phyloP scores from a whole-genome alignment of 2,113 vertebrate genomes.

The Misgurnus anguillicaudatus region DNA sequence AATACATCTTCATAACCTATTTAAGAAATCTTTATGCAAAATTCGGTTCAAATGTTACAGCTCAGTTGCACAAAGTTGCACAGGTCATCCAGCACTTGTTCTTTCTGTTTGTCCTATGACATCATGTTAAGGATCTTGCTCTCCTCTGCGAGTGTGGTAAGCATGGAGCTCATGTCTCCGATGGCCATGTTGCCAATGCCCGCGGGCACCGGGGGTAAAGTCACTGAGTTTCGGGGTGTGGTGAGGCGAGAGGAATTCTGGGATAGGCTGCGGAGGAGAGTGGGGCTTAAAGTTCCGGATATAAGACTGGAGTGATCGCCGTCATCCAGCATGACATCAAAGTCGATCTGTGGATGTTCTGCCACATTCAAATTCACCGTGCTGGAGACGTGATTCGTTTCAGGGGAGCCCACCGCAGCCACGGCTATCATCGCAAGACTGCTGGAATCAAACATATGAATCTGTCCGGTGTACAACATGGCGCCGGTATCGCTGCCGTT shows the following conservation, averaged over 20 bases:
- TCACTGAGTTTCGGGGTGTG: slow-evolving; percentile 82
- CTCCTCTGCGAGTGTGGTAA: slow-evolving; percentile 89
- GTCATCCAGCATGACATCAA: slow-evolving; percentile 87
- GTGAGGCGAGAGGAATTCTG: slow-evolving; percentile 88
- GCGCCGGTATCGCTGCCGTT: slow-evolving; percentile 64
- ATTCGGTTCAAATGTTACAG: slow-evolving; percentile 9
- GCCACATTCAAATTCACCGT: slow-evolving; percentile 78
- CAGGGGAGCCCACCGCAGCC: slow-evolving; percentile 77
- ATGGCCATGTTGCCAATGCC: slow-evolving; percentile 92
- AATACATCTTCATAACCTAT: slow-evolving; percentile 35
- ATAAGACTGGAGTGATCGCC: slow-evolving; percentile 87
- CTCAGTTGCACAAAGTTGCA: background rate
- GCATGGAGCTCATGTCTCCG: slow-evolving; percentile 92
- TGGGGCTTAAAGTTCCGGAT: slow-evolving; percentile 87
- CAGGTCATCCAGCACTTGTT: background rate
- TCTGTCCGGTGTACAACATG: slow-evolving; percentile 86
- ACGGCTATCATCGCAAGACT: slow-evolving; percentile 64
- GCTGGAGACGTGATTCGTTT: slow-evolving; percentile 79
- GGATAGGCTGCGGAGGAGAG: slow-evolving; percentile 85
- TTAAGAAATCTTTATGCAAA: slow-evolving; percentile 21
- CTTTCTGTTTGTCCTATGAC: slow-evolving; percentile 69
- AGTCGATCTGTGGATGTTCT: slow-evolving; percentile 82
- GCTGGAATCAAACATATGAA: slow-evolving; percentile 84
- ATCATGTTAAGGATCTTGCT: slow-evolving; percentile 92
- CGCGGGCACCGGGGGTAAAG: slow-evolving; percentile 77